phyloP scores from a whole-genome alignment of 2,888 invertebrate species.

The Lumbricus terrestris region DNA sequence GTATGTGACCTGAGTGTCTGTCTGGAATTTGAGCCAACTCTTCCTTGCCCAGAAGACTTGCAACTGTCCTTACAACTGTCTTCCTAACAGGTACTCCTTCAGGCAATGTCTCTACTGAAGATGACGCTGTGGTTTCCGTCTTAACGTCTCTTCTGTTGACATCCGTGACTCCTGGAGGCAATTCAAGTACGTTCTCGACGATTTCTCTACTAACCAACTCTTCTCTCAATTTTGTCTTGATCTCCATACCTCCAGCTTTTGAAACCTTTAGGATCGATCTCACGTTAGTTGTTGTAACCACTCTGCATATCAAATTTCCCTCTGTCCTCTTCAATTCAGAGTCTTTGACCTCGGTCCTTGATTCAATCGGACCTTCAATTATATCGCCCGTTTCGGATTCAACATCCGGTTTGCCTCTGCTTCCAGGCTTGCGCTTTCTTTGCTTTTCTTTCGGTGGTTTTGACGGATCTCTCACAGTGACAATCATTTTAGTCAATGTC shows the following conservation, averaged over 20 bases:
- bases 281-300: neutral
- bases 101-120: conserved; percentile 10
- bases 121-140: neutral
- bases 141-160: conserved; percentile 5
- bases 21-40: neutral
- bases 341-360: conserved; percentile 4
- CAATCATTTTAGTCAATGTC: conserved; percentile 17
- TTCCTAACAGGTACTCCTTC: conserved; percentile 19
- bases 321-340: conserved; percentile 11
- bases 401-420: neutral
- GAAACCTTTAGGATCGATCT: conserved; percentile 13
- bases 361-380: conserved; percentile 14
- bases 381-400: neutral
- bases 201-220: conserved; percentile 22
- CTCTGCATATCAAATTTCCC: conserved; percentile 12
- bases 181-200: conserved; percentile 21
- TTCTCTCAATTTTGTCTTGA: conserved; percentile 15
- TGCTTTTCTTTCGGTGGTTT: conserved; percentile 10
- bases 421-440: conserved; percentile 4
- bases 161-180: conserved; percentile 20
- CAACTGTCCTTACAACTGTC: neutral
- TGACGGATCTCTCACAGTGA: conserved; percentile 18
- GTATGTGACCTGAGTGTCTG: neutral
- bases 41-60: neutral
- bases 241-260: conserved; percentile 11